A percentile compares a stretch with the other conserved stretches of the same genome.
These are phyloP conservation scores for Labia minor DNA, from an alignment of 2,888 invertebrate species.

Conservation along the genomic window DNA sequence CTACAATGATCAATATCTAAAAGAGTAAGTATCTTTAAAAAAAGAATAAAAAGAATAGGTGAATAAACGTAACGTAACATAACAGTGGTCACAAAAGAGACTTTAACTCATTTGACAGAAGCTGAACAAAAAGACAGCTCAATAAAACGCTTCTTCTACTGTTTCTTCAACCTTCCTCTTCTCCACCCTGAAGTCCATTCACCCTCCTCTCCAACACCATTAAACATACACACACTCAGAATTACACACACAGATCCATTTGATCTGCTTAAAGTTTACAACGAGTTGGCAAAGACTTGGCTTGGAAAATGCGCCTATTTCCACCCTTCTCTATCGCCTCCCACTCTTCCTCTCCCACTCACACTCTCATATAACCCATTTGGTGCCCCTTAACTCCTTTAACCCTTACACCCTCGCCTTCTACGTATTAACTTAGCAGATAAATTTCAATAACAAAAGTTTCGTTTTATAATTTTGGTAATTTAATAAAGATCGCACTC, in stretches of 20 bases:
- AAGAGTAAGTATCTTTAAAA: too few relatives aligned
- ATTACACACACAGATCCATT: not conserved
- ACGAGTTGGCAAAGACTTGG: conserved; percentile 13
- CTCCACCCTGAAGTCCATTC: too few relatives aligned
- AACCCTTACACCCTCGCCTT: not conserved
- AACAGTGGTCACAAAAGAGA: too few relatives aligned
- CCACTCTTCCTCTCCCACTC: not conserved
- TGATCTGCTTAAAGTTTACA: conserved; percentile 9
- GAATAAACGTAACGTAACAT: too few relatives aligned
- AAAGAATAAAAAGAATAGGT: too few relatives aligned
- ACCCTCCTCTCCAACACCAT: not conserved
- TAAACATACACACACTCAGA: not conserved
- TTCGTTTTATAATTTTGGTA: conserved; percentile 13
- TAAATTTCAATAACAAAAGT: conserved; percentile 13
- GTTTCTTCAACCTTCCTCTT: too few relatives aligned
- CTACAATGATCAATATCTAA: too few relatives aligned
- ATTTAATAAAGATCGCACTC: conserved; percentile 3
- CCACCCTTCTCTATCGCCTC: not conserved
- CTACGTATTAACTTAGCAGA: conserved; percentile 5
- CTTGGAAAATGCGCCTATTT: not conserved
- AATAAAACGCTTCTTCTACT: too few relatives aligned
- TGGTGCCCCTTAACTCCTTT: not conserved
- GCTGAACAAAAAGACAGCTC: too few relatives aligned
- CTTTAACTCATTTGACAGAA: too few relatives aligned
- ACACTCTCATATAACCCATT: too few relatives aligned